Base-by-base conservation (phyloP, 2,888 invertebrate species). In the Papilio protenor region DNA sequence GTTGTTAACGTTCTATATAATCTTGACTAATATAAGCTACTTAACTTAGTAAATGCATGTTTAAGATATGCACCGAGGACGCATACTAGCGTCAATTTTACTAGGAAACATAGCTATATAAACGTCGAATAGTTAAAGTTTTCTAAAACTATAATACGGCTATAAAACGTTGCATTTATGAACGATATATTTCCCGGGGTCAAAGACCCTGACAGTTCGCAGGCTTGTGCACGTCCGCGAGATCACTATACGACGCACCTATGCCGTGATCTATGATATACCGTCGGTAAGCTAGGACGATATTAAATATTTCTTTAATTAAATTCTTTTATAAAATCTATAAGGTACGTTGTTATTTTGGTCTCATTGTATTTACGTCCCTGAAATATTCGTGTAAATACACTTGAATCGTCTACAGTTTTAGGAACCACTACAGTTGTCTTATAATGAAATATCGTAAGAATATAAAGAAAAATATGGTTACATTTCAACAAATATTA, bases 221-320 rank as follows among this genome's bases (percentile, higher is more conserved):
- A 71, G 70, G 74, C 70, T 49, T 74, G 73, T 18, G 73, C 77
- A 75, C 70, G 75, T 70, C 71, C 61, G 33, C 16, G 14, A 66
- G 73, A 66, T 69, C 33, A 47, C 55, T 55, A 77, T 52, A 64
- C 21, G 45, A 57, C 61, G 27, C 52, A 52, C 45, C 70, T 33
- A 61, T 27, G 61, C 27, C 23, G 11, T 11, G 10, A 61, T 14
- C 61, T 61, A 23, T 61, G 27, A 59, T 23, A 11, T 23, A 59
- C 3, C 12, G 12, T 10, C 16, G 27, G 61, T 61, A 27, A 14
- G 1, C 57, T 59, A 11, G 10, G 12, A 55, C 23, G 23, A 61
- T 59, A 59, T 59, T 59, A 59, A 59, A 59, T 59, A 59, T 59
- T 59, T 59, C 12, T 10, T 57, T 21, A 23, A 59, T 27, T 23